Conservation (phyloP, 1,140 invertebrate genomes). For the Cecropterus lyciades region DNA sequence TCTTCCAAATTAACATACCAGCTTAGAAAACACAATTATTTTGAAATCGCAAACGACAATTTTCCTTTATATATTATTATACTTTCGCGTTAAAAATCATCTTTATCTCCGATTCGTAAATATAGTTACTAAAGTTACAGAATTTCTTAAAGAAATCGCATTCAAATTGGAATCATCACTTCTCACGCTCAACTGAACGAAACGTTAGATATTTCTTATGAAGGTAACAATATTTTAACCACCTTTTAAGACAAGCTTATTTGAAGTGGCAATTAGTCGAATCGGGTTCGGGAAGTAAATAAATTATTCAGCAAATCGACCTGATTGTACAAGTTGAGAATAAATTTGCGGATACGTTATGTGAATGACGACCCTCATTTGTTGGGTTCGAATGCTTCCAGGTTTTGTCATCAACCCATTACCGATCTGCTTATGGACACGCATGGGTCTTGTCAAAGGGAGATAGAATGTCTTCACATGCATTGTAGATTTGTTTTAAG, state of each 20-base stretch:
- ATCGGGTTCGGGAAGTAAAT: slow-evolving; percentile 31
- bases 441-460: no score
- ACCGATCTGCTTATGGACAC: not conserved
- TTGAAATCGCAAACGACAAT: no score
- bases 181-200: not conserved
- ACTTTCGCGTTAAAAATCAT: no score
- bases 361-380: slow-evolving; percentile 27
- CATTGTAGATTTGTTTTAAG: no score
- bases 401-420: not conserved
- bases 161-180: not conserved
- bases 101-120: no score
- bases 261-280: slow-evolving; percentile 37
- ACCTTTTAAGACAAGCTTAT: slow-evolving; percentile 29
- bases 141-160: not conserved
- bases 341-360: slow-evolving; percentile 35
- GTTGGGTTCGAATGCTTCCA: not conserved
- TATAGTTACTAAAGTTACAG: not conserved
- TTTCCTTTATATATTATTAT: not conserved
- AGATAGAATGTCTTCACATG: no score
- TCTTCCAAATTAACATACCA: no score
- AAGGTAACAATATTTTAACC: slow-evolving; percentile 19
- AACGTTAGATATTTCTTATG: slow-evolving; percentile 10
- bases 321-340: slow-evolving; percentile 30
- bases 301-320: slow-evolving; percentile 42
- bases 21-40: no score